phyloP scores from a whole-genome alignment of 1,140 invertebrate species.

The Scaptomyza pallida region DNA sequence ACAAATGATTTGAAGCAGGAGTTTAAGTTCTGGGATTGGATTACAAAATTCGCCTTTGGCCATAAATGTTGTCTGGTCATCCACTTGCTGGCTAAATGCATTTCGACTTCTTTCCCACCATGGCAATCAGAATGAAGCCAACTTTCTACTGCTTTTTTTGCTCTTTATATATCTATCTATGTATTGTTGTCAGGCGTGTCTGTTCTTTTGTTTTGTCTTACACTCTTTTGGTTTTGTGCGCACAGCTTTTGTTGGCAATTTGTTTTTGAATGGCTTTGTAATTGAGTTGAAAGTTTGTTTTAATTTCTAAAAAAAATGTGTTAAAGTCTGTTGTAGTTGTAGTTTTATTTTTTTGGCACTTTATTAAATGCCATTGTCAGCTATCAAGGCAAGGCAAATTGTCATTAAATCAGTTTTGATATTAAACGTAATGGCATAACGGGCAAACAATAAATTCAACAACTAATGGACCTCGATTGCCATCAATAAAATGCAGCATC shows the following conservation, averaged over 20 bases:
- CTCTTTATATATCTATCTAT: neutral
- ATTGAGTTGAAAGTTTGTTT: conserved; percentile 72
- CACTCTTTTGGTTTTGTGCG: neutral
- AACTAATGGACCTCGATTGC: conserved; percentile 55
- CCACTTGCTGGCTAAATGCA: conserved; percentile 22
- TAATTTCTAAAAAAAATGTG: conserved; percentile 37
- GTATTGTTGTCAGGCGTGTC: conserved; percentile 6
- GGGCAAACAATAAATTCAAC: conserved; percentile 68
- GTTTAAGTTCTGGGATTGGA: conserved; percentile 27
- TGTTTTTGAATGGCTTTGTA: conserved; percentile 60
- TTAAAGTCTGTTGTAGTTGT: conserved; percentile 9
- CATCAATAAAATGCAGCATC: conserved; percentile 69
- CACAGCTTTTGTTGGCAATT: conserved; percentile 41
- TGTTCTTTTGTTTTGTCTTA: conserved; percentile 1
- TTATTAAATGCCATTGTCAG: neutral
- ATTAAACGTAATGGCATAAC: conserved; percentile 35
- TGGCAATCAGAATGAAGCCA: neutral
- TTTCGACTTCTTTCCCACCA: conserved; percentile 4
- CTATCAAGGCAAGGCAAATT: neutral
- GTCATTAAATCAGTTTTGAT: conserved; percentile 33
- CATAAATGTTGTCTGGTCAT: no score
- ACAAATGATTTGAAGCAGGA: conserved; percentile 36
- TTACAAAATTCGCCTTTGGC: neutral
- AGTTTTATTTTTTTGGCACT: neutral
- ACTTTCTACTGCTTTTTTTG: neutral